phyloP scores from a whole-genome alignment of 2,888 invertebrate genomes.

The Spialia ferax region DNA sequence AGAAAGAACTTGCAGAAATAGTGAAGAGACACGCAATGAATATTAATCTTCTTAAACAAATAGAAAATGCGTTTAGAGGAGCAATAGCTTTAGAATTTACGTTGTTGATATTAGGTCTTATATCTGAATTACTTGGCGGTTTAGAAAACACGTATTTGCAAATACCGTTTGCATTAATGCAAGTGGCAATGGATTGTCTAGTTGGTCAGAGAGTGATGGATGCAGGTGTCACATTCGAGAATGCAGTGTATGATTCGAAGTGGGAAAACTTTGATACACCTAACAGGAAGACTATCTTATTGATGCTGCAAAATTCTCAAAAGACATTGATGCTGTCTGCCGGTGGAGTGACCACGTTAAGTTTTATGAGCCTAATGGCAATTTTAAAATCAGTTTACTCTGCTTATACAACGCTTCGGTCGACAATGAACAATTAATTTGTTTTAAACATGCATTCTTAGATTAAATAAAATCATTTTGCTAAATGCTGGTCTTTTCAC shows the following conservation, averaged over 20 bases:
- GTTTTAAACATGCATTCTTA: neutral
- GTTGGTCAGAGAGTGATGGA: slow-evolving; percentile 60
- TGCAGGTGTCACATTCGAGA: slow-evolving; percentile 59
- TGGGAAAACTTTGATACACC: slow-evolving; percentile 67
- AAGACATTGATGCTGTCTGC: slow-evolving; percentile 63
- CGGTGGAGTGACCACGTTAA: slow-evolving; percentile 61
- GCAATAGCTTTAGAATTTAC: slow-evolving; percentile 61
- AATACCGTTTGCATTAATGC: slow-evolving; percentile 60
- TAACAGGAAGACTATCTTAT: slow-evolving; percentile 64
- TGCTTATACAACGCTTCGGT: slow-evolving; percentile 63
- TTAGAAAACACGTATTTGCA: slow-evolving; percentile 62
- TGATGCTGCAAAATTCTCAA: slow-evolving; percentile 65
- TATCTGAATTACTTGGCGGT: slow-evolving; percentile 59
- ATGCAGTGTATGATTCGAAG: slow-evolving; percentile 62
- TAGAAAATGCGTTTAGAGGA: slow-evolving; percentile 57
- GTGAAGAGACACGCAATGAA: slow-evolving; percentile 56
- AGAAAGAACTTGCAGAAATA: slow-evolving; percentile 51
- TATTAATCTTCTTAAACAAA: slow-evolving; percentile 51
- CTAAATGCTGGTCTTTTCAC: neutral
- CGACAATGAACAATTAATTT: slow-evolving; percentile 50
- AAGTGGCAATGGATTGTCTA: slow-evolving; percentile 64
- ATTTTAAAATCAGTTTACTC: slow-evolving; percentile 64
- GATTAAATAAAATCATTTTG: neutral
- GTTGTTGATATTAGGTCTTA: slow-evolving; percentile 56
- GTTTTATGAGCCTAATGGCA: slow-evolving; percentile 60